Base-by-base conservation (phyloP, 2,888 invertebrate species). In the Xestia ashworthii region DNA sequence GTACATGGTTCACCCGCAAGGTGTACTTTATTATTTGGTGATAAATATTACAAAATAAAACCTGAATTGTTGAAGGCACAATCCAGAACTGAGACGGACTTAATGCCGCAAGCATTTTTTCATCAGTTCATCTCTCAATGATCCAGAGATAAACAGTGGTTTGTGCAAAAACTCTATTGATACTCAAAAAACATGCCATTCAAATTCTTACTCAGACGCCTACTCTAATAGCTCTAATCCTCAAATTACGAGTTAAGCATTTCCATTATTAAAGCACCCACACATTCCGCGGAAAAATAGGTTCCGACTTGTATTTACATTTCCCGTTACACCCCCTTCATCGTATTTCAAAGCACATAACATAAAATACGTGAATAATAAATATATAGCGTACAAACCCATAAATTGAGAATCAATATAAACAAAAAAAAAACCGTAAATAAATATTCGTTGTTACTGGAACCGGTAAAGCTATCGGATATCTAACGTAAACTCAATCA, bases 401-500 rank as follows among this genome's bases (percentile, higher is more conserved):
- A 74, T 76, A 85, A 85, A 78, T 80, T 74, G 64, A 11, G 22
- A 67, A 69, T 72, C 66, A 71, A 48, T 55, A 68, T 53, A 60
- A 86, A 76, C 73, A 76, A 67, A 44, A 65, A 76, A 74, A 71
- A 65, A 73, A 66, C 38, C 60, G 62, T 73, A 81, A 87, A 86
- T 78, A 88, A 87, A 88, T 83, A 82, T 78, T 68, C 58, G 25
- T 65, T 65, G 60, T 82, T 76, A 80, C 78, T 78, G 78, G 73
- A 78, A 81, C 78, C 81, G 78, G 83, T 60, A 75, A 76, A 66
- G 74, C 81, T 82, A 86, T 89, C 89, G 60, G 80, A 84, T 87
- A 86, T 89, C 86, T 75, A 83, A 80, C 72, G 74, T 62, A 88
- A 88, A 88, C 78, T 78, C 87, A 88, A 88, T 88, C 84, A 84